Evolutionary conservation across 1,140 invertebrate genomes (phyloP).

Genomic region (Sipha flava): DNA sequence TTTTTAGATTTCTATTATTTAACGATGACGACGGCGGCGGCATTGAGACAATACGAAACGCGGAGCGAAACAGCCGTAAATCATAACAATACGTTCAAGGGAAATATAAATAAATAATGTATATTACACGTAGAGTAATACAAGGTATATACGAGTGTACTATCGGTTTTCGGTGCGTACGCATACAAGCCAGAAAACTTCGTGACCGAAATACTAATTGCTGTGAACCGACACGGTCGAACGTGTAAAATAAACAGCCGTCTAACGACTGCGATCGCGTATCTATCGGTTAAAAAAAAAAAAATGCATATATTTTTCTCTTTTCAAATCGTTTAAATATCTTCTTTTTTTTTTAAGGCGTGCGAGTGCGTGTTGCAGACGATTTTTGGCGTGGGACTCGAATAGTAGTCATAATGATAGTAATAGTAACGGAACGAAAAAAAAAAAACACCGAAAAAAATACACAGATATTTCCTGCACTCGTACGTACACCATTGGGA

Average conservation of each 20-base stretch:
- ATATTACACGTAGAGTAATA: not conserved
- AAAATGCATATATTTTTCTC: too few relatives aligned
- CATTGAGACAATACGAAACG: too few relatives aligned
- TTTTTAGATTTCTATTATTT: too few relatives aligned
- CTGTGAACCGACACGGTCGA: not conserved
- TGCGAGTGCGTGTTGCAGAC: not conserved
- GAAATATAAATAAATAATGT: not conserved
- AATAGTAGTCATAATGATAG: too few relatives aligned
- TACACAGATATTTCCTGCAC: not conserved
- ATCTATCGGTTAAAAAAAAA: not conserved
- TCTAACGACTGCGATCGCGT: too few relatives aligned
- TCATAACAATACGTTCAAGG: not conserved
- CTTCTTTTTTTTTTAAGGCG: not conserved
- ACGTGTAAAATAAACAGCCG: not conserved
- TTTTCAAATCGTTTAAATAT: not conserved
- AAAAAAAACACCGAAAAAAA: too few relatives aligned
- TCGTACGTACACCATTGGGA: not conserved
- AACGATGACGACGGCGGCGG: too few relatives aligned
- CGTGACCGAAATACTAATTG: constrained; percentile 28
- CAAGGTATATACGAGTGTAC: not conserved
- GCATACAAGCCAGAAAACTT: not conserved
- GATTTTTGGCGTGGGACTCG: not conserved
- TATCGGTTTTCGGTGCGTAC: not conserved
- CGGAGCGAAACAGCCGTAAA: not conserved
- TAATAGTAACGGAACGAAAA: too few relatives aligned